Percentiles rank a stretch among this genome's conserved stretches.
phyloP scores from a whole-genome alignment of 2,888 invertebrate genomes.

The Hirtodrosophila cameraria region DNA sequence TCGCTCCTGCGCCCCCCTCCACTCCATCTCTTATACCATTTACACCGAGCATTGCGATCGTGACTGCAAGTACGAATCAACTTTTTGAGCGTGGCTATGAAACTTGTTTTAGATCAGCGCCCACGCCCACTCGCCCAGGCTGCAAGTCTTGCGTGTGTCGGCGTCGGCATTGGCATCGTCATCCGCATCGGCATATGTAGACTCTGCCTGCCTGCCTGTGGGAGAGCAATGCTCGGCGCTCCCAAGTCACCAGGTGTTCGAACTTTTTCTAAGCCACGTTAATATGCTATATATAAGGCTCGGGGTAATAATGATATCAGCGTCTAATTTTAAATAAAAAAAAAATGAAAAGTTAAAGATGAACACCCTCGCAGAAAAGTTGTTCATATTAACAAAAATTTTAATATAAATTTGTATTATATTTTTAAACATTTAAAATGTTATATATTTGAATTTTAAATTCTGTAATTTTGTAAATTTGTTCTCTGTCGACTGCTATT shows the following conservation, averaged over 20 bases:
- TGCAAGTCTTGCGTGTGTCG: constrained; percentile 8
- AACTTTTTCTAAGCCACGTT: constrained; percentile 57
- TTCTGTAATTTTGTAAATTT: too few relatives aligned
- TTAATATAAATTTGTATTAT: too few relatives aligned
- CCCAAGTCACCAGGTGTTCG: constrained; percentile 69
- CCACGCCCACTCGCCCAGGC: constrained; percentile 42
- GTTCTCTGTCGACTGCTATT: too few relatives aligned
- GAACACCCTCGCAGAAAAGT: too few relatives aligned
- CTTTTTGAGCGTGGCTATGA: constrained; percentile 39
- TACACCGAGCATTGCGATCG: constrained; percentile 36
- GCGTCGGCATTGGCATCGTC: background rate
- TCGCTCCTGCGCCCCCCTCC: background rate
- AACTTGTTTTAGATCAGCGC: constrained; percentile 61
- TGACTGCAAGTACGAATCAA: constrained; percentile 51
- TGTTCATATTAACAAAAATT: too few relatives aligned
- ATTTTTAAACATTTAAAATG: too few relatives aligned
- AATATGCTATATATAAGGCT: background rate
- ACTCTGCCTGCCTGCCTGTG: constrained; percentile 7
- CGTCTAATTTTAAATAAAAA: constrained; percentile 2
- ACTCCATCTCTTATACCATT: background rate
- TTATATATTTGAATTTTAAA: too few relatives aligned
- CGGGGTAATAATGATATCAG: background rate
- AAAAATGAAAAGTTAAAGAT: too few relatives aligned
- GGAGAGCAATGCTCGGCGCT: constrained; percentile 70
- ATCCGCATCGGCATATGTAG: background rate